Evolutionary conservation across 1,140 invertebrate genomes (phyloP), one percentile per base, ranked within the genome.

Genomic region (Campodea augens): DNA sequence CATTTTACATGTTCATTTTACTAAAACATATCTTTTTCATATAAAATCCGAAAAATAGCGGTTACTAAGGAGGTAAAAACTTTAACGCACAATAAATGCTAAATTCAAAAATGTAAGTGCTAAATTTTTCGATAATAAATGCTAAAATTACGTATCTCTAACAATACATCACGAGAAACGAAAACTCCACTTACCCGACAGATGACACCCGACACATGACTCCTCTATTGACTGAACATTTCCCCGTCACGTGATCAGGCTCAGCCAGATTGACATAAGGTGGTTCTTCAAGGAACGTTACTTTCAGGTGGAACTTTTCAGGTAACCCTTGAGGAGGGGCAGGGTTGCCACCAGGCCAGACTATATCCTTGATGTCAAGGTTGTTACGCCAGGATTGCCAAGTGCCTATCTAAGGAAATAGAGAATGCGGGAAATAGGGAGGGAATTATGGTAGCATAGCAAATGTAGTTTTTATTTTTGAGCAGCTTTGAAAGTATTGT

Each of bases 271-370:
- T 67, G 21, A 77, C 66, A 53, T 74, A 77, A 1, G 74, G 73
- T 0, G 65, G 59, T 48, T 77, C 75, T 44, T 73, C 63, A 19
- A 78, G 52, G 24, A 75, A 78, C 5, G 69, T 67, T 10, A 78
- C 67, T 51, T 67, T 66, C 5, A 77, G 52, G 49, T 73, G 69
- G 43, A 71, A 74, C 50, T 71, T 73, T 39, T 73, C 71, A 0
- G 76, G 75, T 18, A 67, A 69, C 4, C 74, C 75, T 40, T 66
- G 61, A 3, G 76, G 75, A 2, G 75, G 74, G 18, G 65, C 67
- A 37, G 70, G 65, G 19, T 60, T 58, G 36, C 66, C 63, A 3
- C 72, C 75, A 0, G 76, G 75, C 75, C 75, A 78, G 10, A 73
- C 67, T 21, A 78, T 74, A 53, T 77, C 76, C 45, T 72, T 66